Evolutionary conservation across 2,888 invertebrate species (phyloP), one percentile per base, ranked within the genome.

Genomic region (Dione vanillae): DNA sequence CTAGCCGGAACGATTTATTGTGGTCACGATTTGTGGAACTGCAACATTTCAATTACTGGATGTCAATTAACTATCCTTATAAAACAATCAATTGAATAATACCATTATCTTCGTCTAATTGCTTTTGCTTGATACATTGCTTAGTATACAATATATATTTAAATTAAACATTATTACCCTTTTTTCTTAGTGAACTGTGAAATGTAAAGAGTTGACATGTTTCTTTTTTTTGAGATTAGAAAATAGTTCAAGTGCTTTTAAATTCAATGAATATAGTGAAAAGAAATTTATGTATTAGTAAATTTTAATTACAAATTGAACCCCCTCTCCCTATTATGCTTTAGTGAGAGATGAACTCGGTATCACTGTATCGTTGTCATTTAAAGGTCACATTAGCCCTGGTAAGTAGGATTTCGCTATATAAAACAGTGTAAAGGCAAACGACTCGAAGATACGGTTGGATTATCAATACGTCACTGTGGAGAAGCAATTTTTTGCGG

Each of bases 21-120:
- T 45, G 68, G 68, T 62, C 45, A 62, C 68, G 20, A 54, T 68
- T 51, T 61, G 54, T 62, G 68, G 54, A 43, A 52, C 41, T 27
- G 35, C 61, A 40, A 61, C 41, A 41, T 45, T 47, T 47, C 59
- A 35, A 59, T 51, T 59, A 59, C 59, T 27, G 40, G 47, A 3
- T 45, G 16, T 3, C 64, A 64, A 58, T 20, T 37, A 59, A 49
- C 20, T 20, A 40, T 27, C 37, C 14, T 49, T 59, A 59, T 40
- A 40, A 64, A 40, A 37, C 47, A 64, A 49, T 37, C 16, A 45
- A 51, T 64, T 35, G 20, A 2, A 51, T 49, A 2, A 37, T 16
- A 10, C 12, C 37, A 37, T 56, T 61, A 35, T 27, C n/a, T 20
- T n/a, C n/a, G 9, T 43, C n/a, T 45, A 45, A 61, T 14, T 27